These are phyloP conservation scores for Parnassius mnemosyne DNA, from an alignment of 2,888 invertebrate species.

Conservation along the genomic window DNA sequence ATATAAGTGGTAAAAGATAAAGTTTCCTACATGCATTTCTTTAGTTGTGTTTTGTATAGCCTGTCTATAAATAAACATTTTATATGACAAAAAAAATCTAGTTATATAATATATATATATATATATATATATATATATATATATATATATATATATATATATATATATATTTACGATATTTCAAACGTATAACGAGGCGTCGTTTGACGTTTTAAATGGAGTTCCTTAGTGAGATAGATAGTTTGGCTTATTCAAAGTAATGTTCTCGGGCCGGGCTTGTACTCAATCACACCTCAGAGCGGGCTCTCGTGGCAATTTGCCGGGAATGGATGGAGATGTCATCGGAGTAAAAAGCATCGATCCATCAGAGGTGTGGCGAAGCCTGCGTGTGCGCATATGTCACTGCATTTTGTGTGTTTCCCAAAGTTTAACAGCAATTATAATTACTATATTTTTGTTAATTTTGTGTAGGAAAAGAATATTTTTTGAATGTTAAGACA, in stretches of 20 bases:
- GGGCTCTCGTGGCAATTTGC: constrained; percentile 67
- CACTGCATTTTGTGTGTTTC: constrained; percentile 39
- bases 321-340: constrained; percentile 75
- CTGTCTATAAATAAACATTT: too few species aligned
- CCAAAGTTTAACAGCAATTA: constrained; percentile 28
- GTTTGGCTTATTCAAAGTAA: constrained; percentile 68
- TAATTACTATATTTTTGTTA: not conserved
- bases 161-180: too few species aligned
- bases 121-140: too few species aligned
- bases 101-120: too few species aligned
- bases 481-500: too few species aligned
- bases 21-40: too few species aligned
- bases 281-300: constrained; percentile 64
- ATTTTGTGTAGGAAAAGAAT: too few species aligned
- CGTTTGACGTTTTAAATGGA: constrained; percentile 35
- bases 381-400: constrained; percentile 59
- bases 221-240: constrained; percentile 60
- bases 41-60: too few species aligned
- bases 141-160: too few species aligned
- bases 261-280: constrained; percentile 51
- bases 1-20: too few species aligned
- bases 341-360: constrained; percentile 75
- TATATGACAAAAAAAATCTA: too few species aligned
- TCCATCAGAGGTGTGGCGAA: constrained; percentile 55
- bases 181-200: not conserved